These are phyloP conservation scores for Pseudorhombus dupliciocellatus DNA, from an alignment of 2,113 vertebrate species.

Conservation along the genomic window DNA sequence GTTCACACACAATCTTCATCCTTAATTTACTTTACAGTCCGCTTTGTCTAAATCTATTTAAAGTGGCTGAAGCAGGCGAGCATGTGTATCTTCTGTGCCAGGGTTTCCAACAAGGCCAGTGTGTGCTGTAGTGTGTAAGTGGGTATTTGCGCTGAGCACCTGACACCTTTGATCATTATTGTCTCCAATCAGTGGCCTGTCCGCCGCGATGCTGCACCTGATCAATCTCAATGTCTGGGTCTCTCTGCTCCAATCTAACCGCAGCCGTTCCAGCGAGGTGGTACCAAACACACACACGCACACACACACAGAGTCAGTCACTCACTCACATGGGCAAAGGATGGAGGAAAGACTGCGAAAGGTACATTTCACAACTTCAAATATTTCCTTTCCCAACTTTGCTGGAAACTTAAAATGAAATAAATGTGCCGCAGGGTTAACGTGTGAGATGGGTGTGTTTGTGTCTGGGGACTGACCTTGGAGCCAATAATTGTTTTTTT, in stretches of 20 bases:
- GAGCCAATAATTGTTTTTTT: too few relatives aligned
- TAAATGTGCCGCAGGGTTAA: background rate
- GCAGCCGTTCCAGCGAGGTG: conserved; percentile 2
- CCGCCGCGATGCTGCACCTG: conserved; percentile 28
- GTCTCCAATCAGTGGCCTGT: conserved; percentile 55
- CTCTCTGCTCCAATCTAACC: background rate
- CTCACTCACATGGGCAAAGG: background rate
- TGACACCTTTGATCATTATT: conserved; percentile 41
- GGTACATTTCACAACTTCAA: background rate
- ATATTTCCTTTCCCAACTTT: background rate
- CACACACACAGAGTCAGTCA: background rate
- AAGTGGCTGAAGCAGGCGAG: background rate
- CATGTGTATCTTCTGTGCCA: background rate
- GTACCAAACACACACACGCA: background rate
- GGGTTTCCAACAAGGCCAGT: background rate
- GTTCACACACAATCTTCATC: background rate
- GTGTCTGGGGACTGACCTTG: too few relatives aligned
- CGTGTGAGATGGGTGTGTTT: too few relatives aligned
- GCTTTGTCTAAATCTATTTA: background rate
- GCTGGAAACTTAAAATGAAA: background rate
- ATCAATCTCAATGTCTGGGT: conserved; percentile 48
- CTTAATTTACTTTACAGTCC: background rate
- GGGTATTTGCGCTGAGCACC: conserved; percentile 5
- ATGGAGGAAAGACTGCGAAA: background rate
- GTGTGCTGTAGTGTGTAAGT: background rate